phyloP scores from a whole-genome alignment of 2,113 vertebrate genomes.

The Phaethornis superciliosus region DNA sequence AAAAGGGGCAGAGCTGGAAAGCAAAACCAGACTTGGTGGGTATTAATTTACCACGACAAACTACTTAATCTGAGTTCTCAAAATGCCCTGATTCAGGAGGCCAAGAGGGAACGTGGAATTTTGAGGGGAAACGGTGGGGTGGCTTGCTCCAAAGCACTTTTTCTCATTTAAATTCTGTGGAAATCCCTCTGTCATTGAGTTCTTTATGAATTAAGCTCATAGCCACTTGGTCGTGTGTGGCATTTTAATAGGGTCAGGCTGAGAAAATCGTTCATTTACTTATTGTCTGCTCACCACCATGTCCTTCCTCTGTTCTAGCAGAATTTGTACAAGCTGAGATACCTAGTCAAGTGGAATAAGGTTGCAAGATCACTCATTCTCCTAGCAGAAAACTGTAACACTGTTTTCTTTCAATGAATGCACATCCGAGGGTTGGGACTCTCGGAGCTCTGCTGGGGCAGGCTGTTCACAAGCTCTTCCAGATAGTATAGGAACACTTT shows the following conservation, averaged over 20 bases:
- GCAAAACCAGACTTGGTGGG: background rate
- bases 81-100: background rate
- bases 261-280: slow-evolving; percentile 45
- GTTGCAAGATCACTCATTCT: background rate
- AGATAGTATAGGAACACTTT: background rate
- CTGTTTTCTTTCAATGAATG: background rate
- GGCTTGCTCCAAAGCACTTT: background rate
- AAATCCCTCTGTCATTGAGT: slow-evolving; percentile 26
- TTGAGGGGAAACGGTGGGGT: background rate
- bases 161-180: slow-evolving; percentile 66
- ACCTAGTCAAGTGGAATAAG: background rate
- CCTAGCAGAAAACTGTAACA: background rate
- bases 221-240: slow-evolving; percentile 26
- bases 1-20: background rate
- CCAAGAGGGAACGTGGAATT: background rate
- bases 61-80: background rate
- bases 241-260: slow-evolving; percentile 66
- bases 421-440: background rate
- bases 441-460: background rate
- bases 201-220: slow-evolving; percentile 54
- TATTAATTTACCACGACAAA: background rate
- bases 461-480: background rate
- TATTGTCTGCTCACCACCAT: background rate
- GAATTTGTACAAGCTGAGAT: slow-evolving; percentile 5
- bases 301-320: slow-evolving; percentile 2